Evolutionary conservation across 2,113 vertebrate genomes (phyloP), one percentile per base, ranked within the genome.

Genomic region (Pitta sordida): DNA sequence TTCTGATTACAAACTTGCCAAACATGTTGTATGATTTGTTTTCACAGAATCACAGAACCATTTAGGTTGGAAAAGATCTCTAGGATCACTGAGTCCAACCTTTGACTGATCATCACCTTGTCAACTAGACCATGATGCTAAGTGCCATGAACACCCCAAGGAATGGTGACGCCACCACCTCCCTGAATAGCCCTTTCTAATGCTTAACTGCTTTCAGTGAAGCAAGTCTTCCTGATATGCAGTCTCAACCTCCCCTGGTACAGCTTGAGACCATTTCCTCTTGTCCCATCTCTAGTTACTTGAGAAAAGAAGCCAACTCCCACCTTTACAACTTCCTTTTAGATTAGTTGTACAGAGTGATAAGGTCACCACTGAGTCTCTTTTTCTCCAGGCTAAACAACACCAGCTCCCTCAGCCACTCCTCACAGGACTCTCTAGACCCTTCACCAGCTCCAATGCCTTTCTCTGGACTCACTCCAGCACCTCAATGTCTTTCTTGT

Each of bases 151-250:
- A 30, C 15, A 34, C 6, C 13, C 29, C 11, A n/a, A 46, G 23
- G n/a, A 20, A 67, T 4, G 26, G 23, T 22, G 39, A 46, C 23
- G 44, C 60, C 18, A 59, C 27, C 37, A 44, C 10, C 27, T 37
- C 8, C 19, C 10, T 7, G 16, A 0, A 0, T 5, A 60, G 46
- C 4, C 13, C 19, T 7, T 53, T 59, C 39, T n/a, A 74, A 26
- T 15, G 19, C 4, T 69, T 64, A 27, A 39, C 41, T 5, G 11
- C 20, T 34, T 51, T 68, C 46, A 46, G n/a, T 17, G 53, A 39
- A 26, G 3, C 39, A 88, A 52, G 17, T 21, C 19, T n/a, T 58
- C n/a, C 23, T 6, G 1, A 24, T 44, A 3, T 37, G 27, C 32
- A 36, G 15, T 23, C 13, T 37, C 22, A 81, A 59, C 11, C 13